Evolutionary conservation across 37 sponge, comb jelly and placozoan species (phyloP).

Genomic region (Chondrilla cf. caribensis): DNA sequence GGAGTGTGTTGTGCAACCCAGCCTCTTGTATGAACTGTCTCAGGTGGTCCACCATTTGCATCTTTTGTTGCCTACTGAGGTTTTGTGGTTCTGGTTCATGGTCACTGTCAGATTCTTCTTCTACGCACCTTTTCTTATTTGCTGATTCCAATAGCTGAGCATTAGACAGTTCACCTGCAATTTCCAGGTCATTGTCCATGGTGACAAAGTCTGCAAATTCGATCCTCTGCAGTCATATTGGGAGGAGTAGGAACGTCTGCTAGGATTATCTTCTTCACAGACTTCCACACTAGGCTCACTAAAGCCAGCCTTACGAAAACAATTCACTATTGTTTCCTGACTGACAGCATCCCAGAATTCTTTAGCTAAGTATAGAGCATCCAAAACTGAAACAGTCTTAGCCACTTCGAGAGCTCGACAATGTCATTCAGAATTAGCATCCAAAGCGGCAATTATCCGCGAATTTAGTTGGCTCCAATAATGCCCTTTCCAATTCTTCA

Average conservation of each 20-base stretch:
- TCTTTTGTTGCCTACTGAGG: not conserved
- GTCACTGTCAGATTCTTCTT: not conserved
- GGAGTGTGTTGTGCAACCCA: not conserved
- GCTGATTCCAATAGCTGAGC: constrained; percentile 1
- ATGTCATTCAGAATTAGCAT: no score
- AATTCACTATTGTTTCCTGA: no score
- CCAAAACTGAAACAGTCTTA: constrained; percentile 1
- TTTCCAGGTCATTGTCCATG: constrained; percentile 8
- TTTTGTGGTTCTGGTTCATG: not conserved
- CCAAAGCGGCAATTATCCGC: no score
- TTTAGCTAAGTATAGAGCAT: not conserved
- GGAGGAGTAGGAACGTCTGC: constrained; percentile 9
- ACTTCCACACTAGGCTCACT: not conserved
- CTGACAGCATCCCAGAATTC: no score
- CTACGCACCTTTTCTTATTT: not conserved
- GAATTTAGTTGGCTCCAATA: no score
- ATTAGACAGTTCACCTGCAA: constrained; percentile 14
- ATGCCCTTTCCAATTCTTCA: no score
- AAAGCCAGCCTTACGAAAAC: no score
- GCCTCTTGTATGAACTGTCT: not conserved
- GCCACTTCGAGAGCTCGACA: no score
- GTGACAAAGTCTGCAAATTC: not conserved
- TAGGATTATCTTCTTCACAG: not conserved
- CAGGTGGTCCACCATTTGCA: constrained; percentile 11
- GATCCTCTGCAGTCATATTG: constrained; percentile 17